Evolutionary conservation across 2,113 vertebrate species (phyloP).

Genomic region (Ovibos moschatus): DNA sequence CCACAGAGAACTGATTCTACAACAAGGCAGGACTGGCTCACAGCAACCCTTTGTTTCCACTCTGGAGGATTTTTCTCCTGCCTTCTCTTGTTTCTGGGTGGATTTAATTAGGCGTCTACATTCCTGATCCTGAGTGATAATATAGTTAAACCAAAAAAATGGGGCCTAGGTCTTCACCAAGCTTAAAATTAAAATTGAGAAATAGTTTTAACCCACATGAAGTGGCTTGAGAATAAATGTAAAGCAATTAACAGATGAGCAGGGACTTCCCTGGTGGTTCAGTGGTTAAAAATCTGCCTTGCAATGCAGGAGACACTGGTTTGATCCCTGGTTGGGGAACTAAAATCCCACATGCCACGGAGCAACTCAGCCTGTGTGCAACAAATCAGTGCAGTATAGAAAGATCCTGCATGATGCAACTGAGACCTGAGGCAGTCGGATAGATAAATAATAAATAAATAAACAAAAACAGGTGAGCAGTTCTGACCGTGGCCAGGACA

Average conservation of each 20-base stretch:
- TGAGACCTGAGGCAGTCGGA: background rate
- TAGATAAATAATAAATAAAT: background rate
- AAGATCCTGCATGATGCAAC: background rate
- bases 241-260: background rate
- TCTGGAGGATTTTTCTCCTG: background rate
- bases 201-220: background rate
- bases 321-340: background rate
- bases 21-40: background rate
- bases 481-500: background rate
- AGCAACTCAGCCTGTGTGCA: background rate
- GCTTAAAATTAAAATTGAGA: background rate
- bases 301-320: background rate
- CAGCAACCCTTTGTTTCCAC: background rate
- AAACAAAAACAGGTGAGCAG: background rate
- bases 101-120: background rate
- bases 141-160: background rate
- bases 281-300: background rate
- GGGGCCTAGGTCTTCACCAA: background rate
- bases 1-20: background rate
- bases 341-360: background rate
- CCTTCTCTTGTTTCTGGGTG: background rate
- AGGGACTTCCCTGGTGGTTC: background rate
- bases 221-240: background rate
- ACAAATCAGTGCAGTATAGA: background rate
- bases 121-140: background rate